Evolutionary conservation across 2,888 invertebrate genomes (phyloP), one percentile per base, ranked within the genome.

Genomic region (Cotesia congregata): DNA sequence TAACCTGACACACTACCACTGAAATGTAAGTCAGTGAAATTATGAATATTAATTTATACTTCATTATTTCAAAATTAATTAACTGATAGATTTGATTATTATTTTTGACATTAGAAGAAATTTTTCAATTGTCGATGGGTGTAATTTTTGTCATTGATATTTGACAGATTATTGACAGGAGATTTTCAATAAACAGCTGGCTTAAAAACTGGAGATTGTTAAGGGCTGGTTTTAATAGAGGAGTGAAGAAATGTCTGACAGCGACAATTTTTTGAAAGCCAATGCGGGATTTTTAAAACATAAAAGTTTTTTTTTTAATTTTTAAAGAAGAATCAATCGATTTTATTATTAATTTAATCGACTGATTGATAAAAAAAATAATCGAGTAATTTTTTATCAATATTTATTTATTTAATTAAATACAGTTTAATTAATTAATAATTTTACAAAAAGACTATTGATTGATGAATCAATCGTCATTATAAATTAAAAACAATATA

Each of bases 1-100:
- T 61, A 61, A 72, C 71, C 40, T 72, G 61, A 61, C 71, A 61
- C 17, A 7, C 30, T 30, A 30, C 30, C 30, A 30, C 71, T 39
- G 61, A 61, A 6, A 62, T 1, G 15, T 40, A 72, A 6, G 62
- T 15, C 1, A 72, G 30, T 40, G 39, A 72, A 39, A 72, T 12
- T 7, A 50, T 12, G 7, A 50, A 4, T 9, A 50, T 12, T 50
- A 50, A 7, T 50, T 50, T 50, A 12, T 50, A 50, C 9, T 50
- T 50, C 9, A 12, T 50, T 1, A 1, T 50, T 50, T 12, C 0
- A 4, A 4, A 50, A 50, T 50, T 50, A 12, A 50, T 4, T 12
- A 50, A 9, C 7, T 12, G 7, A 50, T 12, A 12, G 9, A 50
- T 50, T 50, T 50, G 4, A 50, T 50, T 12, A 50, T 12, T 9